Evolutionary conservation across 37 sponge, comb jelly and placozoan species (phyloP).

Genomic region (Sycon ciliatum): DNA sequence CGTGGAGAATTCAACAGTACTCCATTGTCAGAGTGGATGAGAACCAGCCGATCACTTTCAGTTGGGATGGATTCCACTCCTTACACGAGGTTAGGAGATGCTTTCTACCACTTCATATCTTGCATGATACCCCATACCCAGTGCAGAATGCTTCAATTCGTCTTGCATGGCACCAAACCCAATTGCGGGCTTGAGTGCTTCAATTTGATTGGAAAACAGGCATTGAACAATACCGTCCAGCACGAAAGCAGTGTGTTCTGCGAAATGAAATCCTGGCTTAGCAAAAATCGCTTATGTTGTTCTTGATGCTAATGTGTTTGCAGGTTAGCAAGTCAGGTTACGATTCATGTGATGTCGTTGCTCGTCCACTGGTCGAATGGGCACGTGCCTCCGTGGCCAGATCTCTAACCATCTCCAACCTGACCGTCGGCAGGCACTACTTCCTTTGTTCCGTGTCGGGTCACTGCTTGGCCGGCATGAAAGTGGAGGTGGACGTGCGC

Average conservation of each 20-base stretch:
- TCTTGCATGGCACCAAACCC: no score
- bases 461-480: constrained; percentile 75
- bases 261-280: no score
- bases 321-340: constrained; percentile 45
- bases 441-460: constrained; percentile 60
- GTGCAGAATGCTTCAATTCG: no score
- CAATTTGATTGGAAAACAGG: no score
- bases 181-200: no score
- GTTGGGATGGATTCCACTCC: constrained; percentile 65
- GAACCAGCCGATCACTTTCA: constrained; percentile 33
- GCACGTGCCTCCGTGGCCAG: constrained; percentile 50
- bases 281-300: no score
- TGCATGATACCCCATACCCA: no score
- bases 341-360: constrained; percentile 28
- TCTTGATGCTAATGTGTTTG: not conserved
- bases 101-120: no score
- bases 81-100: constrained; percentile 49
- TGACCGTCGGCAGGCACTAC: constrained; percentile 57
- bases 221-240: no score
- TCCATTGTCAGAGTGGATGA: constrained; percentile 25
- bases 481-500: constrained; percentile 31
- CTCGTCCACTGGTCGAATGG: constrained; percentile 45
- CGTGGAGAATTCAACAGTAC: constrained; percentile 55
- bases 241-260: no score
- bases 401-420: constrained; percentile 21